These are phyloP conservation scores for Microcebus tavaratra DNA, from an alignment of 2,113 vertebrate species.

Conservation along the genomic window DNA sequence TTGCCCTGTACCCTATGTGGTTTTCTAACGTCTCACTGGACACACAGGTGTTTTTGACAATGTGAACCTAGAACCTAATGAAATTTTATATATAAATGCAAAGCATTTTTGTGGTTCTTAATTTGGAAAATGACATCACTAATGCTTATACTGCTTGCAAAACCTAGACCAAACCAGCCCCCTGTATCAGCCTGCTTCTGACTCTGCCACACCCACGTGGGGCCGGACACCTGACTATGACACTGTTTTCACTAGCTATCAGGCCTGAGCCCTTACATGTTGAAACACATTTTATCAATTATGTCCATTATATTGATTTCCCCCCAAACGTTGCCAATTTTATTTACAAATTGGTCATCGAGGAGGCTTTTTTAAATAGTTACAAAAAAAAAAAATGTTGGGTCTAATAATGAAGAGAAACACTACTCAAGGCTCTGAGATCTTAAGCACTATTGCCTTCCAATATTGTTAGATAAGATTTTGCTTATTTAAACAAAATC, in stretches of 20 bases:
- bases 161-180: neutral
- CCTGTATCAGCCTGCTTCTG: too few species aligned
- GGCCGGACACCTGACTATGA: neutral
- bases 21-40: neutral
- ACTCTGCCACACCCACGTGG: neutral
- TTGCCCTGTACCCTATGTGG: fast-evolving
- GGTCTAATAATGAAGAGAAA: neutral
- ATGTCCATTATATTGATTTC: neutral
- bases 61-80: neutral
- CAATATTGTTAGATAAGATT: neutral
- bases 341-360: neutral
- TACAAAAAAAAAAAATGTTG: neutral
- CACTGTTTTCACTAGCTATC: neutral
- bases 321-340: neutral
- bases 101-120: neutral
- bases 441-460: neutral
- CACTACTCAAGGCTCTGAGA: neutral
- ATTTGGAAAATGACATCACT: neutral
- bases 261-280: neutral
- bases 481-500: neutral
- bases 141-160: neutral
- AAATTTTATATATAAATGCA: neutral
- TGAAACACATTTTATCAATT: neutral
- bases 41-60: neutral
- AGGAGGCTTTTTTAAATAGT: neutral